Evolutionary conservation across 2,113 vertebrate species (phyloP).

Genomic region (Halcyon malimbica): DNA sequence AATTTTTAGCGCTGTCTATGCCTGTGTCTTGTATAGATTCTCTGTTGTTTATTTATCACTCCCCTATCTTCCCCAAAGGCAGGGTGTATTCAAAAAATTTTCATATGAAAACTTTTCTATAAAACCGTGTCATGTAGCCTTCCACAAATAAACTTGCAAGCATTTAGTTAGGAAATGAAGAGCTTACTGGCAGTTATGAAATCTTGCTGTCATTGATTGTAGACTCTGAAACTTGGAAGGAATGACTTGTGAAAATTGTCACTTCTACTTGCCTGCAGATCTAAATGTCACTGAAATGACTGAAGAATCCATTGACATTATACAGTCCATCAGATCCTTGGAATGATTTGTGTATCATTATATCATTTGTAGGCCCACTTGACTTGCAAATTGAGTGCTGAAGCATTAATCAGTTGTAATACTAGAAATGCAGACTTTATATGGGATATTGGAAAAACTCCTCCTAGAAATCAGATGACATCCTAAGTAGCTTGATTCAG

Average conservation of each 20-base stretch:
- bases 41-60: background rate
- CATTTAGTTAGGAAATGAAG: background rate
- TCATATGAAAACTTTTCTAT: background rate
- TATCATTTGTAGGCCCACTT: constrained; percentile 11
- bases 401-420: background rate
- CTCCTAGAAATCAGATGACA: background rate
- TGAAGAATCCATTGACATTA: constrained; percentile 63
- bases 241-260: constrained; percentile 60
- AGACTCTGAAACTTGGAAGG: constrained; percentile 52
- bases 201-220: constrained; percentile 45
- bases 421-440: background rate
- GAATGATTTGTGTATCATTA: constrained; percentile 14
- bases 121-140: background rate
- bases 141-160: constrained; percentile 14
- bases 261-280: constrained; percentile 46
- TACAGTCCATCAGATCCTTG: constrained; percentile 22
- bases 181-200: background rate
- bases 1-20: background rate
- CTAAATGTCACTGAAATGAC: constrained; percentile 61
- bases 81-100: background rate
- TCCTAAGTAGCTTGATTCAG: background rate
- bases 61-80: background rate
- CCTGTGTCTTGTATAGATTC: background rate
- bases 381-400: constrained; percentile 1
- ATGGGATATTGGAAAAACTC: background rate